Conservation (phyloP, 2,888 invertebrate species). For the Stenchaetothrips biformis region DNA sequence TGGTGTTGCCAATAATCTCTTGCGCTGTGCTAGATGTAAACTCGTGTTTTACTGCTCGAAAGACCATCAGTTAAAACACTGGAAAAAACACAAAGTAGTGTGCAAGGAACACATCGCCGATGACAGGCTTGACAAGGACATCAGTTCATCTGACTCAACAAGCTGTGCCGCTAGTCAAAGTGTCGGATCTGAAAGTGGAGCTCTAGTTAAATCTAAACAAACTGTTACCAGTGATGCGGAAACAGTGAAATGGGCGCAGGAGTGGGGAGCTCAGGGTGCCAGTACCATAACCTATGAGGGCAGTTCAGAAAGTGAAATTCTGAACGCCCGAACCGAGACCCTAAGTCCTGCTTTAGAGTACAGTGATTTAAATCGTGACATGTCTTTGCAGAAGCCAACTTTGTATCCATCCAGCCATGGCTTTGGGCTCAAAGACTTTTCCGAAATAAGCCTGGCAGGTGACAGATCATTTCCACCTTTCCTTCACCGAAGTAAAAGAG, state of each 20-base stretch:
- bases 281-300: constrained; percentile 60
- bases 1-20: constrained; percentile 54
- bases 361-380: constrained; percentile 36
- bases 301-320: constrained; percentile 64
- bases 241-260: background rate
- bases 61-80: constrained; percentile 73
- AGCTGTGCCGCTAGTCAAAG: background rate
- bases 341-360: constrained; percentile 45
- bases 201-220: background rate
- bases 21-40: constrained; percentile 71
- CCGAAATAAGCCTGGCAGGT: background rate
- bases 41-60: constrained; percentile 70
- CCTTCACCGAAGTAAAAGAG: constrained; percentile 24
- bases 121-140: constrained; percentile 24
- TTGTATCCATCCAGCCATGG: constrained; percentile 30
- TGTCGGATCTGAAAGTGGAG: background rate
- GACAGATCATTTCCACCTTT: background rate
- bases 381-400: constrained; percentile 24
- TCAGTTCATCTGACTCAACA: constrained; percentile 13
- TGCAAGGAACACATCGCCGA: constrained; percentile 31
- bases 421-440: constrained; percentile 6
- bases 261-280: constrained; percentile 38
- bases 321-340: constrained; percentile 58
- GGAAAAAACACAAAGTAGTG: constrained; percentile 65
- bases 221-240: background rate